These are phyloP conservation scores for Bunonema sp. DNA, from an alignment of 2,888 invertebrate genomes.

Conservation along the genomic window DNA sequence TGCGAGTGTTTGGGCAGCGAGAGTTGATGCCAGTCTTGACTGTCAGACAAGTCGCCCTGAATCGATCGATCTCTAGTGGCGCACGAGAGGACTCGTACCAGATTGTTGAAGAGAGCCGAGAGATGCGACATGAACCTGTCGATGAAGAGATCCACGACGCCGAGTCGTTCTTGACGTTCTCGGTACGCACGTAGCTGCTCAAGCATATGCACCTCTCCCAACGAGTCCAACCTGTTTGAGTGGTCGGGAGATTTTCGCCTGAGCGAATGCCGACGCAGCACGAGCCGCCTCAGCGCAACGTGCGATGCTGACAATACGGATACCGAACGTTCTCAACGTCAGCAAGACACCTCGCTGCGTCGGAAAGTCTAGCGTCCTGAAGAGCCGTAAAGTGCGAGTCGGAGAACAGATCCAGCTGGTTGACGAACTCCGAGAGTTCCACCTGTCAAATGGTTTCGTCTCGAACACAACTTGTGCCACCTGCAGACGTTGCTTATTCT, in stretches of 20 bases:
- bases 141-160: conserved; percentile 64
- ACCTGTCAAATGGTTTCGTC: not conserved
- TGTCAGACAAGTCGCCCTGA: conserved; percentile 22
- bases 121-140: conserved; percentile 71
- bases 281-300: conserved; percentile 33
- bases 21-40: conserved; percentile 47
- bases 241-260: conserved; percentile 13
- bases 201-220: no score
- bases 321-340: not conserved
- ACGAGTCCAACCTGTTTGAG: conserved; percentile 21
- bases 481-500: conserved; percentile 63
- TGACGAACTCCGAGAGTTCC: conserved; percentile 15
- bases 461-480: not conserved
- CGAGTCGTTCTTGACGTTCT: conserved; percentile 48
- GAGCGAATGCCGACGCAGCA: conserved; percentile 18
- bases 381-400: conserved; percentile 25
- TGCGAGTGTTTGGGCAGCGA: conserved; percentile 62
- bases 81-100: conserved; percentile 51
- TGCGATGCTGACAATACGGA: conserved; percentile 22
- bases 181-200: conserved; percentile 12
- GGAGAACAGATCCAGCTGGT: conserved; percentile 25
- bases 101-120: conserved; percentile 82
- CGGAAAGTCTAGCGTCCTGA: conserved; percentile 29
- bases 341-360: conserved; percentile 22
- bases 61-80: conserved; percentile 1